Percentiles rank a stretch among this genome's conserved stretches.
phyloP scores from a whole-genome alignment of 2,113 vertebrate species.

The Solea solea region DNA sequence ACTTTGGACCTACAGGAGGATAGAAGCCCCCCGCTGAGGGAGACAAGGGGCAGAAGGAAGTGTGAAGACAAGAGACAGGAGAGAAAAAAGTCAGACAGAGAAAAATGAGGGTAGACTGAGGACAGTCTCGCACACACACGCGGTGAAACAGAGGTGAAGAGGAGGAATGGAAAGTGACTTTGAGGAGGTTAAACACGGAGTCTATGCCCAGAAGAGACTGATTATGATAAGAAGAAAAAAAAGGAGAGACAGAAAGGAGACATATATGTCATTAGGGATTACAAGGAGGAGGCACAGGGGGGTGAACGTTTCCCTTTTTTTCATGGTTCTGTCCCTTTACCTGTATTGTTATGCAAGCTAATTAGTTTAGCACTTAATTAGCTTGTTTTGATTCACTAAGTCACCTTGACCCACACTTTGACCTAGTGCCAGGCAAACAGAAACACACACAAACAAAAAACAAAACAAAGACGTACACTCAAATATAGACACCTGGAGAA shows the following conservation, averaged over 20 bases:
- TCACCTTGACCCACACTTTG: constrained; percentile 68
- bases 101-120: constrained; percentile 33
- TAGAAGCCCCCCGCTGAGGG: constrained; percentile 24
- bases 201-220: constrained; percentile 71
- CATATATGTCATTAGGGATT: constrained; percentile 73
- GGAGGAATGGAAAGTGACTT: constrained; percentile 71
- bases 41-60: constrained; percentile 37
- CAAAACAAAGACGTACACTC: not conserved
- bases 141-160: constrained; percentile 17
- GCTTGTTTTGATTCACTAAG: constrained; percentile 72
- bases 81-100: constrained; percentile 28
- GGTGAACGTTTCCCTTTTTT: constrained; percentile 23
- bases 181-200: constrained; percentile 75
- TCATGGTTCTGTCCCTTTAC: constrained; percentile 21
- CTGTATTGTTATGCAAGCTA: constrained; percentile 66
- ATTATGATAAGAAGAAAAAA: constrained; percentile 73
- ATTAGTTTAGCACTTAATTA: constrained; percentile 74
- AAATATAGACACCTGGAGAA: constrained; percentile 8
- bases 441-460: constrained; percentile 24
- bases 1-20: not conserved
- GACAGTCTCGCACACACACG: constrained; percentile 11
- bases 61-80: constrained; percentile 22
- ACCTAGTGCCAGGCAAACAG: constrained; percentile 48
- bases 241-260: constrained; percentile 61
- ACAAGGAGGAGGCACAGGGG: constrained; percentile 28